These are phyloP conservation scores for Netelia virgata DNA, from an alignment of 2,888 invertebrate species.

Conservation along the genomic window DNA sequence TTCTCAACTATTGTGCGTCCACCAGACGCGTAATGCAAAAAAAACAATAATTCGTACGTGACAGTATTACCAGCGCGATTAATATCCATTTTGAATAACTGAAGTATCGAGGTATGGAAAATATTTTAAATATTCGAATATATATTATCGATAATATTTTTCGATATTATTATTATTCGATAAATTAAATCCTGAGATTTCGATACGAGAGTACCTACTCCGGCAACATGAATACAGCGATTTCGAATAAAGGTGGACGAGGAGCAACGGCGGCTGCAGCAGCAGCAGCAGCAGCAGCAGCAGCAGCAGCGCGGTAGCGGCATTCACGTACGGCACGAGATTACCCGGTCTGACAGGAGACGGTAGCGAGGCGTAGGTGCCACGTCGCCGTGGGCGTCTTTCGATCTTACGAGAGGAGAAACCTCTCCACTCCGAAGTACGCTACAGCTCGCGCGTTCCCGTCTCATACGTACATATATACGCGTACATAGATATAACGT, in stretches of 20 bases:
- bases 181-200: neutral
- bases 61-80: neutral
- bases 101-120: neutral
- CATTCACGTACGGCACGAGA: constrained; percentile 78
- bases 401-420: constrained; percentile 53
- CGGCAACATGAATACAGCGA: neutral
- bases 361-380: constrained; percentile 81
- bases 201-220: neutral
- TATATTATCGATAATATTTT: neutral
- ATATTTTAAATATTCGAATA: neutral
- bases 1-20: constrained; percentile 76
- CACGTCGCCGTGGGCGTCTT: constrained; percentile 78
- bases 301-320: constrained; percentile 75
- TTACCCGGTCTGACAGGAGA: constrained; percentile 80
- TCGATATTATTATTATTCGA: neutral
- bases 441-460: constrained; percentile 60
- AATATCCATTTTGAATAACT: neutral
- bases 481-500: constrained; percentile 11
- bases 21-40: neutral
- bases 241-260: constrained; percentile 48
- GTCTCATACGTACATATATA: constrained; percentile 24
- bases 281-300: constrained; percentile 39
- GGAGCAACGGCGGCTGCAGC: constrained; percentile 40
- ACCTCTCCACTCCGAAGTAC: constrained; percentile 49
- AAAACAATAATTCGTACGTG: neutral